Conservation (phyloP, 2,113 vertebrate species). For the Paradisaea rubra region DNA sequence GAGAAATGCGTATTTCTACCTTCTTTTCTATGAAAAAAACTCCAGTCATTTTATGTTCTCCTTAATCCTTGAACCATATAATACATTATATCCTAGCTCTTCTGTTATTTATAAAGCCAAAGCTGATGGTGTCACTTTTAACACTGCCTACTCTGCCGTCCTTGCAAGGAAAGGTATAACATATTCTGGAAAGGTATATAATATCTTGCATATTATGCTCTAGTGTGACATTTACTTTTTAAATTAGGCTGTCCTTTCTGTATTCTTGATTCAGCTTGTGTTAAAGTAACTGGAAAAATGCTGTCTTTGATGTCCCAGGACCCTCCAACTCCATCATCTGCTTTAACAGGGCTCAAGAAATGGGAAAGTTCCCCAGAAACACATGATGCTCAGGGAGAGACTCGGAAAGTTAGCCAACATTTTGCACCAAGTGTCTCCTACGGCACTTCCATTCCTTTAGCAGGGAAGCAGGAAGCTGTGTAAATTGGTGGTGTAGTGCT, state of each 20-base stretch:
- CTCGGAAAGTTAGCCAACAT: neutral
- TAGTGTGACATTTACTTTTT: neutral
- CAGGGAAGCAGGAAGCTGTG: neutral
- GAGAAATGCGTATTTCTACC: neutral
- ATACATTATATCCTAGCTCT: neutral
- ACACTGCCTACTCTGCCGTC: neutral
- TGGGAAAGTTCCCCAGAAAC: neutral
- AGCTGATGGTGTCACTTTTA: neutral
- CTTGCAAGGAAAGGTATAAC: neutral
- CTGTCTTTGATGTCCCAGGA: neutral
- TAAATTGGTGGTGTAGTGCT: neutral
- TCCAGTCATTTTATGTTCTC: neutral
- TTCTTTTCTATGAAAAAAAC: neutral
- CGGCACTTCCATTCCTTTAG: neutral
- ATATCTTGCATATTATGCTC: neutral
- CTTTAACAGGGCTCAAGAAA: neutral
- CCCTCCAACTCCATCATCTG: neutral
- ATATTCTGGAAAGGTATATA: neutral
- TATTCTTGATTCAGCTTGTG: neutral
- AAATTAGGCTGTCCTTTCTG: neutral
- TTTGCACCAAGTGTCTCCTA: neutral
- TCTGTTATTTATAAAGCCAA: neutral
- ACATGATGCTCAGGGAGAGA: neutral
- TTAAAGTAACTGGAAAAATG: neutral
- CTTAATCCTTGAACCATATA: neutral